These are phyloP conservation scores for Pseudococcus viburni DNA, from an alignment of 2,888 invertebrate species.

Conservation along the genomic window DNA sequence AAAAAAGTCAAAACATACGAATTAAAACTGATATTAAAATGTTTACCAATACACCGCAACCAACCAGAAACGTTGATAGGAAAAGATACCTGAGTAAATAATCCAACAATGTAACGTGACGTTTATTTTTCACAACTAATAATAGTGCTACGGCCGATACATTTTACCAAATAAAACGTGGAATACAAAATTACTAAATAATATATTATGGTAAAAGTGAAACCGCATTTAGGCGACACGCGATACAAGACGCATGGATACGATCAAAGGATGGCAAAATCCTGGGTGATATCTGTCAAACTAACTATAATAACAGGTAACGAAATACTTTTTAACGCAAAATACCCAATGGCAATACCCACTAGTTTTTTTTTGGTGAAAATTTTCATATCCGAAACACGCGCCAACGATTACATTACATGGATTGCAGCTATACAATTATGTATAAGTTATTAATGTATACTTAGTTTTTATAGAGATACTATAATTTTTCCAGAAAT, in stretches of 20 bases:
- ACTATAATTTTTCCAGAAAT: too few relatives aligned
- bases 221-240: constrained; percentile 41
- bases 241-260: constrained; percentile 42
- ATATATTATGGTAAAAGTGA: constrained; percentile 12
- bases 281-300: constrained; percentile 34
- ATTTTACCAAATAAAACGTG: constrained; percentile 38
- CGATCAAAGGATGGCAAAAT: constrained; percentile 32
- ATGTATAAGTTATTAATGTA: not conserved
- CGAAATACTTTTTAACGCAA: constrained; percentile 32
- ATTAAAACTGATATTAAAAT: constrained; percentile 46
- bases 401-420: constrained; percentile 11
- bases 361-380: not conserved
- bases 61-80: constrained; percentile 38
- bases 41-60: constrained; percentile 8
- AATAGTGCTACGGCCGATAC: constrained; percentile 15
- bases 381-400: not conserved
- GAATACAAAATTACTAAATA: constrained; percentile 38
- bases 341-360: constrained; percentile 35
- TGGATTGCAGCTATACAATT: not conserved
- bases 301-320: constrained; percentile 21
- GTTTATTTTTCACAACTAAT: constrained; percentile 44
- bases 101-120: constrained; percentile 39
- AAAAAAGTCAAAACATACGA: not conserved
- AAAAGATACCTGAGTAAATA: constrained; percentile 40
- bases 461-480: not conserved